A percentile compares a stretch with the other conserved stretches of the same genome.
phyloP scores from a whole-genome alignment of 2,113 vertebrate genomes.

The Myrmecobius fasciatus region DNA sequence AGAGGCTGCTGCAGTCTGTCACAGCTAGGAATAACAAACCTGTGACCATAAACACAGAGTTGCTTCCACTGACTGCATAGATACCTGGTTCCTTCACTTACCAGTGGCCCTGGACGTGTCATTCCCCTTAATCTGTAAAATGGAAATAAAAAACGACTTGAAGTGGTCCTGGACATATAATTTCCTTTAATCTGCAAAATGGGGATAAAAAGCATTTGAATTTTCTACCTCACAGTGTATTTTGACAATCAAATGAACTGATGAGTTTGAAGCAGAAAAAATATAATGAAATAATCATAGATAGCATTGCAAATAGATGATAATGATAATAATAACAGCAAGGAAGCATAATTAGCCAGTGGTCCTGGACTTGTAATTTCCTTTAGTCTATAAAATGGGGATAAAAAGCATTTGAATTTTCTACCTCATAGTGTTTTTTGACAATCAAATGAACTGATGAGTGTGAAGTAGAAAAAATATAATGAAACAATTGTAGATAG shows the following conservation, averaged over 20 bases:
- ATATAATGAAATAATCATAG: neutral
- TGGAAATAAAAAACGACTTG: neutral
- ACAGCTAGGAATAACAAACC: neutral
- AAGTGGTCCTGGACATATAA: neutral
- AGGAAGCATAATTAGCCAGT: neutral
- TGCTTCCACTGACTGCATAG: neutral
- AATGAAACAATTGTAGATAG: neutral
- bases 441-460: neutral
- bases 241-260: neutral
- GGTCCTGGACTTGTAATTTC: neutral
- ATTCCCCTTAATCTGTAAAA: neutral
- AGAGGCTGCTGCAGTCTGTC: neutral
- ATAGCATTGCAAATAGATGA: neutral
- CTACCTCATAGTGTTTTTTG: neutral
- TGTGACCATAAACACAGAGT: neutral
- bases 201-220: neutral
- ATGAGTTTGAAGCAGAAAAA: neutral
- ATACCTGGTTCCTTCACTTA: neutral
- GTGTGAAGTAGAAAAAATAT: neutral
- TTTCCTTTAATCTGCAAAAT: neutral
- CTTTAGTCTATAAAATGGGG: neutral
- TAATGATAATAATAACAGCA: neutral
- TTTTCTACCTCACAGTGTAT: neutral
- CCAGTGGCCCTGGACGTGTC: neutral
- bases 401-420: neutral